Evolutionary conservation across 2,113 vertebrate genomes (phyloP).

Genomic region (Bombycilla garrulus): DNA sequence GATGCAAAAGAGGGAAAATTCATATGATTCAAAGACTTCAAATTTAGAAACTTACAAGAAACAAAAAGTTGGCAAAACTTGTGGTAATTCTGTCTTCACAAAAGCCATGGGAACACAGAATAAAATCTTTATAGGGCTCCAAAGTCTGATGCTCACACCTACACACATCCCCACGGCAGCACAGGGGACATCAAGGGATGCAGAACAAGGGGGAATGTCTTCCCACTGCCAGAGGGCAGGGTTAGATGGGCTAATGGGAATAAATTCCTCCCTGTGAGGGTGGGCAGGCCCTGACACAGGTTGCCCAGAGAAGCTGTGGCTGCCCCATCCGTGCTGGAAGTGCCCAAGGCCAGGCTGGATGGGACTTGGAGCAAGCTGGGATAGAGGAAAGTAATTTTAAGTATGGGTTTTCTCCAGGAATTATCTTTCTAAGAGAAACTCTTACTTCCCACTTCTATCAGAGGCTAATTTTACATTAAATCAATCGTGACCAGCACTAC

Average conservation of each 20-base stretch:
- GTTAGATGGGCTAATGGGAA: background rate
- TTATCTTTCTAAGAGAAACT: background rate
- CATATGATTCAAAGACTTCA: background rate
- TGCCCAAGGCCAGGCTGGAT: background rate
- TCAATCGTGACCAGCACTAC: background rate
- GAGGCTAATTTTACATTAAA: background rate
- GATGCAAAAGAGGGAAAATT: background rate
- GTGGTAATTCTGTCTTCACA: background rate
- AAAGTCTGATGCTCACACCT: fast-evolving
- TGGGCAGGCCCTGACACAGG: background rate
- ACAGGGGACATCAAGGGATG: background rate
- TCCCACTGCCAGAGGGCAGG: background rate
- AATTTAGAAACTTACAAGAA: background rate
- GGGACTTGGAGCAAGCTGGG: background rate
- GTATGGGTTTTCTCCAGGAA: fast-evolving
- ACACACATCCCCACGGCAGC: background rate
- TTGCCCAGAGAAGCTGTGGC: background rate
- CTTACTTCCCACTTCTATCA: background rate
- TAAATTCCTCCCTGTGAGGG: background rate
- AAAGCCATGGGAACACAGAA: background rate
- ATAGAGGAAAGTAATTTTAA: background rate
- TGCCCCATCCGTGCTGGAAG: background rate
- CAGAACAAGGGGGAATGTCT: background rate
- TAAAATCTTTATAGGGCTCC: background rate
- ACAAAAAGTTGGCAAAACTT: background rate